phyloP scores from a whole-genome alignment of 1,140 invertebrate genomes.

The Listronotus bonariensis region DNA sequence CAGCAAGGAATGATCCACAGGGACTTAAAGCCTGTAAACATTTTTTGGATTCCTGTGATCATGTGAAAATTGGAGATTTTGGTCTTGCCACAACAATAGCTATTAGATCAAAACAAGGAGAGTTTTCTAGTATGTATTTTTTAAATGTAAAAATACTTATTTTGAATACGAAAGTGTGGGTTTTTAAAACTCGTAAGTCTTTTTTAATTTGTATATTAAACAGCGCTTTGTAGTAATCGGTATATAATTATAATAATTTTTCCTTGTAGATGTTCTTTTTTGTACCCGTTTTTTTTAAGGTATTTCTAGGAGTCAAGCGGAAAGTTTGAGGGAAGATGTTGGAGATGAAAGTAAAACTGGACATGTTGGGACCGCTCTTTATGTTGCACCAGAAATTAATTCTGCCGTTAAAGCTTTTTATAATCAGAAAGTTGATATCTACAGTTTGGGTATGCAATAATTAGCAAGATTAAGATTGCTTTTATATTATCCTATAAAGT shows the following conservation, averaged over 20 bases:
- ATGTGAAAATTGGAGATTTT: conserved; percentile 98
- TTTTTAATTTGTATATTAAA: neutral
- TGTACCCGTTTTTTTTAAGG: neutral
- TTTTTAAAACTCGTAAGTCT: neutral
- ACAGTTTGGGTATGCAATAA: conserved; percentile 60
- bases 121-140: conserved; percentile 20
- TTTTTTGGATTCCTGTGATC: conserved; percentile 95
- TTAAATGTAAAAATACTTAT: neutral
- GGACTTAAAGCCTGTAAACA: conserved; percentile 95
- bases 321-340: conserved; percentile 40
- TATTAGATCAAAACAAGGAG: conserved; percentile 56
- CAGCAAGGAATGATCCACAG: conserved; percentile 94
- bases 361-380: conserved; percentile 90
- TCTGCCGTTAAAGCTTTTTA: conserved; percentile 70
- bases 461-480: neutral
- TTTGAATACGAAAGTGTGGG: neutral
- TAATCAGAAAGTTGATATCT: conserved; percentile 96
- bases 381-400: conserved; percentile 88
- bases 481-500: too few species aligned
- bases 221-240: too few species aligned
- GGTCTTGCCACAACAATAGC: conserved; percentile 85
- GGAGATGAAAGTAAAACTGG: conserved; percentile 69
- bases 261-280: too few species aligned
- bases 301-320: conserved; percentile 33
- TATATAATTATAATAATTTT: too few species aligned